Conservation (phyloP, 2,888 invertebrate genomes). For the Melipona beecheii region DNA sequence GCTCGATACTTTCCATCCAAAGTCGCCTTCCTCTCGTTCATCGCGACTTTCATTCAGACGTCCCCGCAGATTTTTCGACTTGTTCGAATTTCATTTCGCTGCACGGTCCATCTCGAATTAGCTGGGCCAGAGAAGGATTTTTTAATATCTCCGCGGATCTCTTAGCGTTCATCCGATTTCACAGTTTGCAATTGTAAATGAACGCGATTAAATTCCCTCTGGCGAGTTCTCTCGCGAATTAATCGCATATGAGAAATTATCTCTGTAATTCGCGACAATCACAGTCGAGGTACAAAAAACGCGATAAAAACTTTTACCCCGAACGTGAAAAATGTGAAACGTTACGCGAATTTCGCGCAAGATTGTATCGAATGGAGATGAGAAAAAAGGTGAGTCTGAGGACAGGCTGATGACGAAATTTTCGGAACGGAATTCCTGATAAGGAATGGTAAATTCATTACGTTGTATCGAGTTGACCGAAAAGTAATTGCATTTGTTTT, state of each 20-base stretch:
- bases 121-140: constrained; percentile 6
- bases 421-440: too few relatives aligned
- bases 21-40: neutral
- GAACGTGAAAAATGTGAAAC: too few relatives aligned
- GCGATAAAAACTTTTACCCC: too few relatives aligned
- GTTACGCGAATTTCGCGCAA: too few relatives aligned
- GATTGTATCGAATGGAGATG: too few relatives aligned
- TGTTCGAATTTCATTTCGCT: constrained; percentile 12
- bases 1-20: neutral
- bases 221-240: neutral
- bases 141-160: neutral
- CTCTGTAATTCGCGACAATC: neutral
- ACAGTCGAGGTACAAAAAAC: neutral
- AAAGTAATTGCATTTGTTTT: too few relatives aligned
- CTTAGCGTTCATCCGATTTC: neutral
- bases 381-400: too few relatives aligned
- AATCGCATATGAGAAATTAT: constrained; percentile 15
- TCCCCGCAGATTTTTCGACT: neutral
- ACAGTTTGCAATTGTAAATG: neutral
- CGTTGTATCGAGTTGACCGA: too few relatives aligned
- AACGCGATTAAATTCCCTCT: too few relatives aligned
- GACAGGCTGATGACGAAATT: too few relatives aligned
- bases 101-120: neutral
- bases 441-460: too few relatives aligned
- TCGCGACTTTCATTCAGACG: neutral